Conservation (phyloP, 2,797 vertebrate species). For the Macropus fuliginosus region DNA sequence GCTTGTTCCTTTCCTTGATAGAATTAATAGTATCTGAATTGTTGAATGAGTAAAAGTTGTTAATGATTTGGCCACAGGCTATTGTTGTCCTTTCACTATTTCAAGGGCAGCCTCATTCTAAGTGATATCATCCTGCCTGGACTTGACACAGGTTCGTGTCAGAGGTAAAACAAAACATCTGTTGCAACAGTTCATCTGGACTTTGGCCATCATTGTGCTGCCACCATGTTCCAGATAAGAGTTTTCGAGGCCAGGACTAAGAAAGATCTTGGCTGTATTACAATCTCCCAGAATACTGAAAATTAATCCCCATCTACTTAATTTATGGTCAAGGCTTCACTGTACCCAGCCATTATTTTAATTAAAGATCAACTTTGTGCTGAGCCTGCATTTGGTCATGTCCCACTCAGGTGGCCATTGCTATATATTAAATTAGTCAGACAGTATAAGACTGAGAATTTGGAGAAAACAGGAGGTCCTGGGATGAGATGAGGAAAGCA, state of each 20-base stretch:
- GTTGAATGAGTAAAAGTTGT: neutral
- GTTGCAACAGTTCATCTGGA: neutral
- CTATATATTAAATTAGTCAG: neutral
- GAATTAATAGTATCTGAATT: neutral
- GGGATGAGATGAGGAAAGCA: neutral
- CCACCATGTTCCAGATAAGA: slow-evolving; percentile 28
- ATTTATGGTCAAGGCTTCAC: slow-evolving; percentile 36
- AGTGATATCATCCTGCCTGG: slow-evolving; percentile 10
- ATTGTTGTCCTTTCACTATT: neutral
- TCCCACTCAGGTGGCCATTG: neutral
- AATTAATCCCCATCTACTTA: slow-evolving; percentile 2
- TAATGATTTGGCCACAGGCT: neutral
- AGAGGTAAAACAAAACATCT: neutral
- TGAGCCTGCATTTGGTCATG: neutral
- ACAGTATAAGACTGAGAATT: neutral
- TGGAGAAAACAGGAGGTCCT: neutral
- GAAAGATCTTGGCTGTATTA: slow-evolving; percentile 41
- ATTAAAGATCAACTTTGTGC: slow-evolving; percentile 25
- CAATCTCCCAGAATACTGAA: slow-evolving; percentile 11
- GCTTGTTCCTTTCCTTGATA: neutral
- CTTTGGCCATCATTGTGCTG: neutral
- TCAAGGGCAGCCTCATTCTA: neutral
- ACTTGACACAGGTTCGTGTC: neutral
- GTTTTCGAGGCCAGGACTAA: neutral
- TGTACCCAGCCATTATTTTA: neutral